Evolutionary conservation across 2,797 vertebrate genomes (phyloP).

Genomic region (Hydrolagus colliei): DNA sequence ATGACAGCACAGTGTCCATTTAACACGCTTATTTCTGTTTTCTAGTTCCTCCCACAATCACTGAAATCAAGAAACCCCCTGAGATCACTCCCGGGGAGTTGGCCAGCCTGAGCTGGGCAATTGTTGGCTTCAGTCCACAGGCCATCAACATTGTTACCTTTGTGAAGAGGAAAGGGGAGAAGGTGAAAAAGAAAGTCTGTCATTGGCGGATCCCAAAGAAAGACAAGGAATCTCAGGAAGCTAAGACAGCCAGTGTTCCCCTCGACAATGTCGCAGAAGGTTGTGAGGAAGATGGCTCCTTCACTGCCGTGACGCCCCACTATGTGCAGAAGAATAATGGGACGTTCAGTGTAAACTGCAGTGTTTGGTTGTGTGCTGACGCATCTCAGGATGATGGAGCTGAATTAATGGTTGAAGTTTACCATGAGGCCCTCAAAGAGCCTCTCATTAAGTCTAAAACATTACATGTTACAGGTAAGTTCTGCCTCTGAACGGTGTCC

Average conservation of each 20-base stretch:
- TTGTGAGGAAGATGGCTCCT: not conserved
- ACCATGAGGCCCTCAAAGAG: not conserved
- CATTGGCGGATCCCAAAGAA: too few species aligned
- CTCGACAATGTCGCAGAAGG: not conserved
- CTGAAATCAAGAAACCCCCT: not conserved
- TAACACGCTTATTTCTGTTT: not conserved
- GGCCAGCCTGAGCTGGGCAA: not conserved
- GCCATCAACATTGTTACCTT: not conserved
- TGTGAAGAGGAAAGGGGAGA: not conserved
- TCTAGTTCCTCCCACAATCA: not conserved
- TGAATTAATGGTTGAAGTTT: not conserved
- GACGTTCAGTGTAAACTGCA: not conserved
- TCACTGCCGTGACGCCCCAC: too few species aligned
- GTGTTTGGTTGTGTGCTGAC: not conserved
- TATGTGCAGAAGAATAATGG: not conserved
- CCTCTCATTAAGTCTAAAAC: not conserved
- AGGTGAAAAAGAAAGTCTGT: not conserved
- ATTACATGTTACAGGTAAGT: conserved; percentile 34
- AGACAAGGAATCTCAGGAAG: too few species aligned
- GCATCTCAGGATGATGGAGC: too few species aligned
- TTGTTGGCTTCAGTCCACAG: not conserved
- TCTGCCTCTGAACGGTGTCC: not conserved
- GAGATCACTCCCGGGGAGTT: not conserved
- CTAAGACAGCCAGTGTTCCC: not conserved
- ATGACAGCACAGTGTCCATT: too few species aligned